Evolutionary conservation across 2,888 invertebrate genomes (phyloP), one percentile per base, ranked within the genome.

Genomic region (Leptothorax acervorum): DNA sequence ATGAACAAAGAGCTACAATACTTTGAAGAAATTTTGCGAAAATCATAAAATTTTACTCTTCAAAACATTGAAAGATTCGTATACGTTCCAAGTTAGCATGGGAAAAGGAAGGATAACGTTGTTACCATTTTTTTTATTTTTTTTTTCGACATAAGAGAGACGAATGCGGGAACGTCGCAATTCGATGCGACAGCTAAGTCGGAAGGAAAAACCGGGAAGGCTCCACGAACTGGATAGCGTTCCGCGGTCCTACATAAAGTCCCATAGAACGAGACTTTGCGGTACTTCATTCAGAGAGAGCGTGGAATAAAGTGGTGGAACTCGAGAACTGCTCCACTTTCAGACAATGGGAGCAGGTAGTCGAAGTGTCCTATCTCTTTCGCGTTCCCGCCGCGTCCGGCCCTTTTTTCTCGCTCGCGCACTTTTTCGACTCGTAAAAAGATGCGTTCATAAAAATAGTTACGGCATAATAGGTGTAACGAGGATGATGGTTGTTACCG

Each of bases 321-420:
- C 91, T 92, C 88, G 92, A 92, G 93, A 91, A 90, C 90, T 93
- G 91, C 91, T 92, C 91, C 90, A 92, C 87, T 92, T 93, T 62
- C 89, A 86, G 84, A 92, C 92, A 93, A 92, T 92, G 88, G 85
- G 82, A 86, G 90, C 92, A 92, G 92, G 92, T 92, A 93, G 87
- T 85, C 84, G 76, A 75, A 68, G n/a, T 55, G 45, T 82, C 78
- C 82, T 51, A 60, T 84, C 83, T 84, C 81, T 42, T 71, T 83
- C 74, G 71, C 73, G 55, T 85, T 71, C 70, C 65, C 39, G 57
- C 62, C 62, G 55, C 35, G 65, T 42, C 57, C 12, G 35, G 35
- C 18, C 53, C 82, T 74, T 81, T 62, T 62, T 42, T 70, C 73
- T 78, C 57, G 39, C 51, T 60, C 70, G 63, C 71, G 23, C 75